phyloP scores from a whole-genome alignment of 1,140 invertebrate genomes.

The Bathynomus jamesi region DNA sequence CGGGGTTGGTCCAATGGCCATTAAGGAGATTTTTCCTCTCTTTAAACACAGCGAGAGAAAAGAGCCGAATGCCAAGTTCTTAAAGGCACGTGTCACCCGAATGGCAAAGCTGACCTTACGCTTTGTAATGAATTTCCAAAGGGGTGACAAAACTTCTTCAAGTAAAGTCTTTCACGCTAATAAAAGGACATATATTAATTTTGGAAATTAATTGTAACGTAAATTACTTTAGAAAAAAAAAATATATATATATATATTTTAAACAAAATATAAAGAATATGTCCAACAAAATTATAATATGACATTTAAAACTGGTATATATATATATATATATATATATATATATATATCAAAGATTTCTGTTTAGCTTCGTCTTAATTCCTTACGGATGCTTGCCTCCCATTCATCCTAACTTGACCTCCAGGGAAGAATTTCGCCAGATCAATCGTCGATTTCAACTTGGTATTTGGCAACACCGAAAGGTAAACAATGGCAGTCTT shows the following conservation, averaged over 20 bases:
- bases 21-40: background rate
- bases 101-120: background rate
- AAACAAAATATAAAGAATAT: background rate
- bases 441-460: background rate
- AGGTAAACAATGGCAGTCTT: background rate
- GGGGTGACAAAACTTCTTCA: background rate
- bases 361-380: background rate
- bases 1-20: background rate
- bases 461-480: background rate
- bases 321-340: background rate
- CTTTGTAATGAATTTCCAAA: background rate
- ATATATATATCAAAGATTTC: background rate
- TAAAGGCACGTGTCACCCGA: background rate
- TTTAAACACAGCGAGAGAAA: background rate
- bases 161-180: background rate
- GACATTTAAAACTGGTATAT: no score
- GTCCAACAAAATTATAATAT: no score
- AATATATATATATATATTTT: background rate
- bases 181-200: background rate
- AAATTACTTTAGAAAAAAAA: background rate
- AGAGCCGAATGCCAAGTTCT: background rate
- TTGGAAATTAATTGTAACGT: background rate
- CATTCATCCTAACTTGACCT: background rate
- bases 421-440: background rate
- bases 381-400: background rate